phyloP scores from a whole-genome alignment of 2,888 invertebrate genomes.

The Morinoia aosen region DNA sequence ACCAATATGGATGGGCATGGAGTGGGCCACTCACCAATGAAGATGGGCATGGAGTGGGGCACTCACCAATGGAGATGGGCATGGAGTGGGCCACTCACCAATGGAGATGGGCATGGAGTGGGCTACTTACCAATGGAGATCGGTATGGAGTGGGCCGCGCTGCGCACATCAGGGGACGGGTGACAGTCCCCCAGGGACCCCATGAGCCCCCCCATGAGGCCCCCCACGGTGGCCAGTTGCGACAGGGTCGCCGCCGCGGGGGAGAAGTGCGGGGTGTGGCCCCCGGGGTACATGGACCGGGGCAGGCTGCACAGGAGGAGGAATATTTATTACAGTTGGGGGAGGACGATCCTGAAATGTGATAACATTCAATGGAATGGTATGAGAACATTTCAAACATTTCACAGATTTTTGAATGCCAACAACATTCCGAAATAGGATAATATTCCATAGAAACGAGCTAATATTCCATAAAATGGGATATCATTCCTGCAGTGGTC shows the following conservation, averaged over 20 bases:
- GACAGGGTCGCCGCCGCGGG: constrained; percentile 23
- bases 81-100: background rate
- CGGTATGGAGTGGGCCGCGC: background rate
- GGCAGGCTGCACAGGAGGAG: background rate
- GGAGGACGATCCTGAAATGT: background rate
- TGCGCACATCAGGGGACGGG: background rate
- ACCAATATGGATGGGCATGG: background rate
- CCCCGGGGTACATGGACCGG: constrained; percentile 1
- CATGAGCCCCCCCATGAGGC: constrained; percentile 17
- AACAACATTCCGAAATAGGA: too few species aligned
- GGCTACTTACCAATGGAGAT: background rate
- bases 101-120: background rate
- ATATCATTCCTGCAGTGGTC: too few species aligned
- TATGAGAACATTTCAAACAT: background rate
- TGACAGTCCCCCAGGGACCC: background rate
- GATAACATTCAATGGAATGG: background rate
- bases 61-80: background rate
- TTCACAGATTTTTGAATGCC: background rate
- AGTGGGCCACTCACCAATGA: background rate
- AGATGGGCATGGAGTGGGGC: background rate
- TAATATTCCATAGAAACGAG: too few species aligned
- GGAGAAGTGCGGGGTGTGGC: background rate
- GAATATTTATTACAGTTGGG: background rate
- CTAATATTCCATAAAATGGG: too few species aligned
- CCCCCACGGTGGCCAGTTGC: constrained; percentile 29